These are phyloP conservation scores for Ptilonorhynchus violaceus DNA, from an alignment of 2,113 vertebrate genomes.

Conservation along the genomic window DNA sequence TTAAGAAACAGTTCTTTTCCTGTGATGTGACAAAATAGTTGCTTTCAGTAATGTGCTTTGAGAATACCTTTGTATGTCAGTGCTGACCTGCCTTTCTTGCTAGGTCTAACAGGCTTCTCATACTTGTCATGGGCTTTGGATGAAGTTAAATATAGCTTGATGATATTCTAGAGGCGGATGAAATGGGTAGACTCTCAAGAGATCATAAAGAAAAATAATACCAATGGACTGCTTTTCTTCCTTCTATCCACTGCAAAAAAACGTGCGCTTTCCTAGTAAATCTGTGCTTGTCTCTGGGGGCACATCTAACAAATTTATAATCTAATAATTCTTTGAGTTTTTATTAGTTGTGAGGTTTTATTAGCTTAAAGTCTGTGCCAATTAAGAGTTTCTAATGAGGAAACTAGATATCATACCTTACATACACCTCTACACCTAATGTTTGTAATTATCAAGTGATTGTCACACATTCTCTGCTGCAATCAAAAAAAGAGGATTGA, in stretches of 20 bases:
- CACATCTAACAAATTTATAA: not conserved
- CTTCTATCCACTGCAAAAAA: not conserved
- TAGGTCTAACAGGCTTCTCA: not conserved
- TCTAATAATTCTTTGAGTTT: not conserved
- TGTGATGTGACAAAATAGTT: not conserved
- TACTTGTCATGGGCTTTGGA: not conserved
- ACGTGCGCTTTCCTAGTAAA: not conserved
- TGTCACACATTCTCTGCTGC: not conserved
- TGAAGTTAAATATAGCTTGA: not conserved
- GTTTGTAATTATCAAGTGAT: not conserved
- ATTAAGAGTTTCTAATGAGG: not conserved
- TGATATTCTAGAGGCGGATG: not conserved
- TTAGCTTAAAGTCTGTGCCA: not conserved
- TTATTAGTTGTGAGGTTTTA: not conserved
- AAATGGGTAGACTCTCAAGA: not conserved
- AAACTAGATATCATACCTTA: not conserved
- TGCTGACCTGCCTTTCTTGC: not conserved
- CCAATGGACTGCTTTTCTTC: not conserved
- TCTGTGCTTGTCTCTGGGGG: not conserved
- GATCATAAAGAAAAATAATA: not conserved
- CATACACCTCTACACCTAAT: not conserved
- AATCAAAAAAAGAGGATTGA: not conserved
- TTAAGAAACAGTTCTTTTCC: not conserved
- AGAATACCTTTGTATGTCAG: not conserved
- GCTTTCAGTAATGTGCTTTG: not conserved